Percentiles rank a stretch among this genome's conserved stretches.
Conservation (phyloP, 2,888 invertebrate genomes). For the Leucoma salicis region DNA sequence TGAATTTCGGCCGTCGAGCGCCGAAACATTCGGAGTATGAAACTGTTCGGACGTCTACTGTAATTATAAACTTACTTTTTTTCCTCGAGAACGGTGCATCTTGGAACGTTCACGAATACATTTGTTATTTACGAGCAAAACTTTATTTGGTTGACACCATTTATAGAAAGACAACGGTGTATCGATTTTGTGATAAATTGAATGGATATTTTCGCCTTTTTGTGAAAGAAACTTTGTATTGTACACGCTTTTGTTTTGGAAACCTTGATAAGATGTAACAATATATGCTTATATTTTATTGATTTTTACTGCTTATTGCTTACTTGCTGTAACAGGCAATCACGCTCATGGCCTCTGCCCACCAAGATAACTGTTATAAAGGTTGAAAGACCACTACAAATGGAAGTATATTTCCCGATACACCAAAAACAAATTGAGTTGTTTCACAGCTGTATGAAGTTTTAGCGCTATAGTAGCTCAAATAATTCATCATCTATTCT, state of each 20-base stretch:
- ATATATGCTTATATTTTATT: no score
- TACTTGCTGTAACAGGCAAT: no score
- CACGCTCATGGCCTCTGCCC: no score
- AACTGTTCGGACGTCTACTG: constrained; percentile 53
- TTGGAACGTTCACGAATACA: constrained; percentile 49
- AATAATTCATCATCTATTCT: no score
- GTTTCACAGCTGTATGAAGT: no score
- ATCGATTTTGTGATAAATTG: constrained; percentile 42
- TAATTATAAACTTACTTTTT: constrained; percentile 67
- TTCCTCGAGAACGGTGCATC: constrained; percentile 40
- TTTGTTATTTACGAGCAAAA: constrained; percentile 72
- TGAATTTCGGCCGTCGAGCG: constrained; percentile 52
- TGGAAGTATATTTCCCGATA: no score
- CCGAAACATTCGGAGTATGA: constrained; percentile 52
- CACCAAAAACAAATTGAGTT: no score
- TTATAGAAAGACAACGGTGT: constrained; percentile 50
- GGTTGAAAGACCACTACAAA: no score
- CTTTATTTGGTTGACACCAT: constrained; percentile 69
- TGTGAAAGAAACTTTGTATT: constrained; percentile 8
- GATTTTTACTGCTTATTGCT: no score
- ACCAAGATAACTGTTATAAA: no score
- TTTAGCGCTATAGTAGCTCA: no score
- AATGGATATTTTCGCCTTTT: constrained; percentile 11
- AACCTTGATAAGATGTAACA: background rate
- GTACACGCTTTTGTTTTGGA: background rate